These are phyloP conservation scores for Pelosia muscerda DNA, from an alignment of 2,888 invertebrate genomes.

Conservation along the genomic window DNA sequence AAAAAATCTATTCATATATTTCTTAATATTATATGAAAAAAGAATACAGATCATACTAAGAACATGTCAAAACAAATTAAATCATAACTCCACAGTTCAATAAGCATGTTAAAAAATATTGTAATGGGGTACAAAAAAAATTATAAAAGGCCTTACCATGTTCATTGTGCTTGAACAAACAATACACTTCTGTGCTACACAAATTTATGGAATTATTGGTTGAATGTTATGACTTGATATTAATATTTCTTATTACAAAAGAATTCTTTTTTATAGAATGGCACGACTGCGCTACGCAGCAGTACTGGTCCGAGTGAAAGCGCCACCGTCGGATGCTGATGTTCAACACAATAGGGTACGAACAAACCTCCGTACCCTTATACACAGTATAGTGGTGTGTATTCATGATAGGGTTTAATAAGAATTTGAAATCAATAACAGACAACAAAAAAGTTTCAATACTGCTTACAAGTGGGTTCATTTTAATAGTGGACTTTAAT, in stretches of 20 bases:
- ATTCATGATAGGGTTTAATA: constrained; percentile 73
- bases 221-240: constrained; percentile 66
- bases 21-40: constrained; percentile 50
- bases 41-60: constrained; percentile 67
- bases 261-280: constrained; percentile 63
- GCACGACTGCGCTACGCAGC: constrained; percentile 77
- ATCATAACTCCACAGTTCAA: constrained; percentile 84
- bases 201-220: constrained; percentile 70
- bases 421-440: constrained; percentile 74
- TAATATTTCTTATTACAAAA: constrained; percentile 61
- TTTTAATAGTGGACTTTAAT: not conserved
- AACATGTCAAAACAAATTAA: constrained; percentile 85
- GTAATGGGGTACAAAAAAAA: constrained; percentile 72
- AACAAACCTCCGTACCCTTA: constrained; percentile 68
- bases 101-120: constrained; percentile 69
- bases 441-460: constrained; percentile 24
- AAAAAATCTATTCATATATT: constrained; percentile 20
- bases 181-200: constrained; percentile 71
- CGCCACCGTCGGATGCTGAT: constrained; percentile 66
- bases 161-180: constrained; percentile 82
- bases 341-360: constrained; percentile 75
- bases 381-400: constrained; percentile 61
- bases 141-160: constrained; percentile 81
- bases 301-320: constrained; percentile 76
- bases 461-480: not conserved